Conservation (phyloP, 2,888 invertebrate species). For the Athalia cordata region DNA sequence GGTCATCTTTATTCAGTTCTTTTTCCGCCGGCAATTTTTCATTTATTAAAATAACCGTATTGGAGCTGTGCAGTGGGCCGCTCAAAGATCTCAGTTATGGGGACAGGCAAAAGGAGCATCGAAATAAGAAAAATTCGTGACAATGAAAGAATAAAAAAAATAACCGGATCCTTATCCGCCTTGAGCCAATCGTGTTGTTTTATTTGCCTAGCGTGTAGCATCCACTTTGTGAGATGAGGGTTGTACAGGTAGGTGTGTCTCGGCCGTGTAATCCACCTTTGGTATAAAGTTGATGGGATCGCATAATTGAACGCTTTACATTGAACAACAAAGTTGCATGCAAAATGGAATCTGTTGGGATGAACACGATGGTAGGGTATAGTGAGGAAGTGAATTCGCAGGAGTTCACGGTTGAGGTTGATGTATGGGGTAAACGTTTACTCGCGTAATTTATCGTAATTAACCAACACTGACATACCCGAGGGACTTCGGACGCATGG, state of each 20-base stretch:
- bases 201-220: too few relatives aligned
- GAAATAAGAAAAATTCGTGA: neutral
- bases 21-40: too few relatives aligned
- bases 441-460: constrained; percentile 32
- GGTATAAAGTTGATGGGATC: neutral
- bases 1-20: too few relatives aligned
- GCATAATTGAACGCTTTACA: neutral
- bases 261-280: neutral
- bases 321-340: constrained; percentile 35
- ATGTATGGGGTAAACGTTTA: constrained; percentile 1
- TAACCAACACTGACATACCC: neutral
- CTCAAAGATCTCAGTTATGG: neutral
- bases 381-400: neutral
- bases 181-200: too few relatives aligned
- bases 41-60: too few relatives aligned
- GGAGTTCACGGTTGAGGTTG: neutral
- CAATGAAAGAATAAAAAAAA: neutral
- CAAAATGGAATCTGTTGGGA: neutral
- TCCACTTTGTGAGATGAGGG: too few relatives aligned
- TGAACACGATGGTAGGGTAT: neutral
- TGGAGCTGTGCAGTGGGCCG: too few relatives aligned
- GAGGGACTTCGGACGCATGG: neutral
- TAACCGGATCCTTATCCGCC: neutral
- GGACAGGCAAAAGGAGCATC: neutral
- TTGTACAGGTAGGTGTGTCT: neutral